A percentile compares a stretch with the other conserved stretches of the same genome.
Conservation (phyloP, 2,113 vertebrate species). For the Ahaetulla prasina region DNA sequence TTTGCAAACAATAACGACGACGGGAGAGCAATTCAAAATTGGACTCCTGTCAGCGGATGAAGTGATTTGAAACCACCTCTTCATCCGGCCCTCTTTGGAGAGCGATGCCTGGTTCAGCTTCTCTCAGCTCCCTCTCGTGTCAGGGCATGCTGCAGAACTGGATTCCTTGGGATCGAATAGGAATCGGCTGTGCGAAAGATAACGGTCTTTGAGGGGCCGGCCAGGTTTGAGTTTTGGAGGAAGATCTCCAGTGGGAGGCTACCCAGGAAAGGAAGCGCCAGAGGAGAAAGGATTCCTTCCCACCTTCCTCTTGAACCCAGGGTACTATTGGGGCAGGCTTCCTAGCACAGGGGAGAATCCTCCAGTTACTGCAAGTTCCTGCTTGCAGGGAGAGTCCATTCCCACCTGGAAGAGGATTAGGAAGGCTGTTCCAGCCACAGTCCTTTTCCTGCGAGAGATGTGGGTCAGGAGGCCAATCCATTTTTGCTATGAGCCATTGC, state of each 20-base stretch:
- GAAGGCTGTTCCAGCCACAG: slow-evolving; percentile 15
- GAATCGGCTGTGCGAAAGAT: background rate
- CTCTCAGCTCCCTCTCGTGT: no score
- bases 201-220: background rate
- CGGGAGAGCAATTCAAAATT: background rate
- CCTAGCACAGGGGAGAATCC: background rate
- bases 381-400: slow-evolving; percentile 31
- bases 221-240: background rate
- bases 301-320: background rate
- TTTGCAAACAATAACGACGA: accelerated
- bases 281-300: background rate
- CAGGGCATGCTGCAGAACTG: background rate
- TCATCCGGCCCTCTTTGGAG: background rate
- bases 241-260: background rate
- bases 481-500: background rate
- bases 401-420: background rate
- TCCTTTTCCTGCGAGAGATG: slow-evolving; percentile 1
- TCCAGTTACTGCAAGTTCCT: background rate
- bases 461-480: slow-evolving; percentile 23
- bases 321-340: background rate
- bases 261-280: background rate
- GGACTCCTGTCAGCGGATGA: background rate
- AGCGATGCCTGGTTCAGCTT: background rate
- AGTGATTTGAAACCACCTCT: no score
- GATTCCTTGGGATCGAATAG: background rate